These are phyloP conservation scores for Eclectus roratus DNA, from an alignment of 2,113 vertebrate genomes.

Conservation along the genomic window DNA sequence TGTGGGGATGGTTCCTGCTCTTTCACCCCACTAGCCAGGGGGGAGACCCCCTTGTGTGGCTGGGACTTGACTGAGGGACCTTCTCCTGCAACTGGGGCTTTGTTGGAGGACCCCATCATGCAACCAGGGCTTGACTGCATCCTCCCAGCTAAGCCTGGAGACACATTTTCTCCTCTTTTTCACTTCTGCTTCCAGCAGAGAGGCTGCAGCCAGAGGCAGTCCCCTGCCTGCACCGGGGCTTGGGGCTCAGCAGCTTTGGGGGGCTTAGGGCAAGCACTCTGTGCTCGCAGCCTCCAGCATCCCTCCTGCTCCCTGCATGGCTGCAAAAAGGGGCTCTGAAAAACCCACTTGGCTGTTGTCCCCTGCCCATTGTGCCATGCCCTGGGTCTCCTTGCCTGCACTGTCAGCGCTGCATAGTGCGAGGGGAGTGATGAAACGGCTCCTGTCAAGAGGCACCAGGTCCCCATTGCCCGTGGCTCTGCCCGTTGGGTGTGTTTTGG, in stretches of 20 bases:
- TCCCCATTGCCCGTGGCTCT: not conserved
- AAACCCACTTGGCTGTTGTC: not conserved
- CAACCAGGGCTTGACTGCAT: not conserved
- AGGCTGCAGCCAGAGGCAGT: not conserved
- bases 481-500: not conserved
- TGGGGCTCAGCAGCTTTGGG: not conserved
- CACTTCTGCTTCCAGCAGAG: conserved; percentile 37
- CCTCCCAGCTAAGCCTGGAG: not conserved
- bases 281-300: fast-evolving
- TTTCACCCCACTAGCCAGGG: not conserved
- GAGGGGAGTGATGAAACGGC: not conserved
- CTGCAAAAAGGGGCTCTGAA: not conserved
- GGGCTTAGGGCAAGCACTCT: not conserved
- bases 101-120: not conserved
- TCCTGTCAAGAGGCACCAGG: not conserved
- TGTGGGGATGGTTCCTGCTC: not conserved
- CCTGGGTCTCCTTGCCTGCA: not conserved
- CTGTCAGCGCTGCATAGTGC: not conserved
- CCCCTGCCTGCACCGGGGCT: not conserved
- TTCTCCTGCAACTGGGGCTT: not conserved
- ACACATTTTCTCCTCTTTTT: not conserved
- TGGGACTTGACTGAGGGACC: not conserved
- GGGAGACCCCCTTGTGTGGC: not conserved
- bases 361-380: not conserved
- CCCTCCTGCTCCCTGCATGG: not conserved